A percentile compares a stretch with the other conserved stretches of the same genome.
Conservation (phyloP, 2,797 vertebrate species). For the Catamblyrhynchus diadema region DNA sequence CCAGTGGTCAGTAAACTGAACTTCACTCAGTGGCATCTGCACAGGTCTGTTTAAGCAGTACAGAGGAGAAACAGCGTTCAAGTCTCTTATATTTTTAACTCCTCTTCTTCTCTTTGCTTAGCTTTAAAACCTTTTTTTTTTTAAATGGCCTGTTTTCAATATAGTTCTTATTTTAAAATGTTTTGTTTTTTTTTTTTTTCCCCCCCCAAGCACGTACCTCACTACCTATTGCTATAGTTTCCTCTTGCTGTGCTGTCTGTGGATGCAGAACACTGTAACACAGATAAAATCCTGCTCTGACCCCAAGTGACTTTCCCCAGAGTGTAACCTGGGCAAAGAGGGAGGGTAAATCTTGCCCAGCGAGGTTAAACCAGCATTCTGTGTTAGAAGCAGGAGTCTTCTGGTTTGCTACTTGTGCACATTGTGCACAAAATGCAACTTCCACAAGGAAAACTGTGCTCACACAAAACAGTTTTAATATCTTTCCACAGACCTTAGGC, state of each 20-base stretch:
- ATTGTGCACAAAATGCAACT: not conserved
- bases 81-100: not conserved
- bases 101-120: not conserved
- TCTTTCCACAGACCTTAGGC: not conserved
- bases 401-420: not conserved
- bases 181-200: no score
- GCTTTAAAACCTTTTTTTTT: not conserved
- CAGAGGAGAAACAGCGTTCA: not conserved
- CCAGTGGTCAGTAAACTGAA: not conserved
- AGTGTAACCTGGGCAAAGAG: not conserved
- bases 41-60: not conserved
- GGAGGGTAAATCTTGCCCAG: not conserved
- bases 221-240: not conserved
- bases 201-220: accelerated
- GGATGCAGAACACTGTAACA: not conserved
- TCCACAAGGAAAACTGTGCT: not conserved
- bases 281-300: not conserved
- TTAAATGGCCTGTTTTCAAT: accelerated
- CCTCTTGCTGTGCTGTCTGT: accelerated
- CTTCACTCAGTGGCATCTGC: not conserved
- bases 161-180: not conserved
- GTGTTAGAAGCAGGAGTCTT: not conserved
- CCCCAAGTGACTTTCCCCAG: not conserved
- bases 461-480: not conserved
- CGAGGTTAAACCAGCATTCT: not conserved